Percentiles rank a stretch among this genome's conserved stretches.
Evolutionary conservation across 2,888 invertebrate species (phyloP).

Genomic region (Cabera pusaria): DNA sequence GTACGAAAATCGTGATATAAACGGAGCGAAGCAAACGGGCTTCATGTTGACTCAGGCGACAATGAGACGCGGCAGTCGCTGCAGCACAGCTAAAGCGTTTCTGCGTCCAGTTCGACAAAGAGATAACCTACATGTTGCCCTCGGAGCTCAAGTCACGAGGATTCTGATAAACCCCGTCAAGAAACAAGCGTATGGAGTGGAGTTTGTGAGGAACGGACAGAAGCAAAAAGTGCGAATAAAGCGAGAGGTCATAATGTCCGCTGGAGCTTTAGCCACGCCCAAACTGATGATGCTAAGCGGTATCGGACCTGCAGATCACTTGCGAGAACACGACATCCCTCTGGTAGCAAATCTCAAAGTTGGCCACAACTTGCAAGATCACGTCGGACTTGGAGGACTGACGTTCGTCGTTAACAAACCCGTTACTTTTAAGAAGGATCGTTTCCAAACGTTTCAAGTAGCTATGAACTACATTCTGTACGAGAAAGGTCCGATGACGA

Average conservation of each 20-base stretch:
- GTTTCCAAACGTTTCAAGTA: conserved; percentile 90
- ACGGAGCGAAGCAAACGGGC: conserved; percentile 92
- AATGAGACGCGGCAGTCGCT: conserved; percentile 91
- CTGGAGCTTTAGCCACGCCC: conserved; percentile 94
- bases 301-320: conserved; percentile 90
- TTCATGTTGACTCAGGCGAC: conserved; percentile 95
- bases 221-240: conserved; percentile 87
- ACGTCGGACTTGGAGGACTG: conserved; percentile 92
- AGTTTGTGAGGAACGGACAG: conserved; percentile 86
- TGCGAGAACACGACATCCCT: conserved; percentile 88
- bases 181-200: conserved; percentile 89
- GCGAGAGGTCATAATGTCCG: conserved; percentile 92
- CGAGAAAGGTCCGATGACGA: conserved; percentile 93
- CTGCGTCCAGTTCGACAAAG: conserved; percentile 91
- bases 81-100: conserved; percentile 95
- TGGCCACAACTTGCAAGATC: conserved; percentile 93
- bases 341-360: conserved; percentile 90
- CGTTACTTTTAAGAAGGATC: conserved; percentile 88
- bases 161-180: conserved; percentile 87
- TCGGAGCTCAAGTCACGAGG: conserved; percentile 89
- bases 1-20: conserved; percentile 91
- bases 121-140: conserved; percentile 90
- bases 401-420: conserved; percentile 93
- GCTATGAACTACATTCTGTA: conserved; percentile 91
- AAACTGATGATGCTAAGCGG: conserved; percentile 96